Base-by-base conservation (phyloP, 1,140 invertebrate species). In the Drosophila nasuta region DNA sequence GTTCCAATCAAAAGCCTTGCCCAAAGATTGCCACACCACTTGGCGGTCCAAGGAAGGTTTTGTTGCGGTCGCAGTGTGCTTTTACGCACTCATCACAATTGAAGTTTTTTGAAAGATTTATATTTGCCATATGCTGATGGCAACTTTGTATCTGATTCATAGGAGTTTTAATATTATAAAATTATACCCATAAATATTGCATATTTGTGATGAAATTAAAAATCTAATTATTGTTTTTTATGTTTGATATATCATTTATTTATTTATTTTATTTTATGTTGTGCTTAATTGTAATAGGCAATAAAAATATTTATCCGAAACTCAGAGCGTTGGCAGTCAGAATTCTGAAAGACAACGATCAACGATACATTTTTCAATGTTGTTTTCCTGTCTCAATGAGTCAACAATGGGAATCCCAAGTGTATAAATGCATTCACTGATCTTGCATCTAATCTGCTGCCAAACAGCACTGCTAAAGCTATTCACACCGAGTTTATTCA, bases 401-500 rank as follows among this genome's bases (percentile, higher is more conserved):
- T 25, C 28, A 28, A 67, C 54, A 58, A 57, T 67, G 52, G 8
- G 10, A 30, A 33, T 11, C 46, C 41, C n/a, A 57, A 49, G 51
- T 52, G 38, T 17, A 17, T 28, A 20, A 66, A 5, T 59, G 54
- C 5, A 30, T 69, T 57, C 13, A 38, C 13, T 35, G 7, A 15
- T 10, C 30, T 30, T 35, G 4, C 15, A 28, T 58, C 20, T 28
- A 45, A 57, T 57, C 54, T 45, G 41, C 57, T 45, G 35, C 35
- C 35, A 38, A 25, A 25, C 7, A 33, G 7, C 30, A 33, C 30
- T 6, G 30, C 30, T 6, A 11, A 3, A 38, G 33, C 20, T 33
- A 62, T 52, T 64, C 60, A 64, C 48, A 64, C 46, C 46, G 13
- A 83, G 70, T 83, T 89, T 75, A 81, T 87, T 88, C 80, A 88